Evolutionary conservation across 2,888 invertebrate genomes (phyloP).

Genomic region (Acholoe squamosa): DNA sequence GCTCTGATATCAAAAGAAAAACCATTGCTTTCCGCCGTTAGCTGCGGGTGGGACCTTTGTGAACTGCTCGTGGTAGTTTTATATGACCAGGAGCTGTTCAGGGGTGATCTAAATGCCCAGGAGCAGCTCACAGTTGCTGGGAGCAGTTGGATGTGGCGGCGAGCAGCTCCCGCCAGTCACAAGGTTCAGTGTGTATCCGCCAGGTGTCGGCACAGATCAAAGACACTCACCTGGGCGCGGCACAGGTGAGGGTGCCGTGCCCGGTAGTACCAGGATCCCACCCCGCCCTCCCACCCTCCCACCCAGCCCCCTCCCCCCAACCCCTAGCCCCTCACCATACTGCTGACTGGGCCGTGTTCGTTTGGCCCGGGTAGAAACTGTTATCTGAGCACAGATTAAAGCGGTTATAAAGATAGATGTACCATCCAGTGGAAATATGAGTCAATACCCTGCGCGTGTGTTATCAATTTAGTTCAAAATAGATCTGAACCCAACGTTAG

Average conservation of each 20-base stretch:
- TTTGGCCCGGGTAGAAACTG: too few relatives aligned
- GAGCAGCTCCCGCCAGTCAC: background rate
- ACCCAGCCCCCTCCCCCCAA: background rate
- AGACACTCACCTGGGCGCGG: background rate
- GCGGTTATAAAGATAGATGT: too few relatives aligned
- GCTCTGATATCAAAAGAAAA: too few relatives aligned
- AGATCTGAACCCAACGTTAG: too few relatives aligned
- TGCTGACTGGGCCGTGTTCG: too few relatives aligned
- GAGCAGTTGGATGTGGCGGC: background rate
- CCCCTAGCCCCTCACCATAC: too few relatives aligned
- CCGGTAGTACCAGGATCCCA: background rate
- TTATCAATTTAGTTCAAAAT: too few relatives aligned
- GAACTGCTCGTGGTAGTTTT: background rate
- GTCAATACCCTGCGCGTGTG: too few relatives aligned
- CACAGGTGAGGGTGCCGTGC: conserved; percentile 7
- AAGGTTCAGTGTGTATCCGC: background rate
- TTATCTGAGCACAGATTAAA: too few relatives aligned
- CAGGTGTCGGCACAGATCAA: conserved; percentile 3
- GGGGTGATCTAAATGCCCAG: background rate
- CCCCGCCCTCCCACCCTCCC: background rate
- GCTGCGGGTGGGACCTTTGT: too few relatives aligned
- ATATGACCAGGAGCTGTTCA: background rate
- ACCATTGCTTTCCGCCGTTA: too few relatives aligned
- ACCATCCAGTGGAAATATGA: too few relatives aligned
- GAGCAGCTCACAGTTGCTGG: background rate